A percentile compares a stretch with the other conserved stretches of the same genome.
phyloP scores from a whole-genome alignment of 2,113 vertebrate species.

The Mobula birostris region DNA sequence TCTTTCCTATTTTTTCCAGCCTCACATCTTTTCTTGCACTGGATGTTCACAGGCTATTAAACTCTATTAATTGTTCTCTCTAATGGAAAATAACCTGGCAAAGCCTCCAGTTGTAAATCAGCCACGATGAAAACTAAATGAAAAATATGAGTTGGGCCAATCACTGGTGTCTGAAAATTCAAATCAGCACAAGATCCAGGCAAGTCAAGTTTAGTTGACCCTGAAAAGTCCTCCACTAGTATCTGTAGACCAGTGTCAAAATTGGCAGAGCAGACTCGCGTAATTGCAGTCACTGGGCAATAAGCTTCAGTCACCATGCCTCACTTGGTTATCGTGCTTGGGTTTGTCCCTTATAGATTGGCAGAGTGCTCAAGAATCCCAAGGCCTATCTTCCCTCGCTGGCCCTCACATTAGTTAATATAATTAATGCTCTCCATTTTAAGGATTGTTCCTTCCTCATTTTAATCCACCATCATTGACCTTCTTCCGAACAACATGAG shows the following conservation, averaged over 20 bases:
- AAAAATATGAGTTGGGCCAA: not conserved
- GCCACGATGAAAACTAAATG: not conserved
- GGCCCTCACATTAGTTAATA: too few relatives aligned
- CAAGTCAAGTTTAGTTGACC: not conserved
- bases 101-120: not conserved
- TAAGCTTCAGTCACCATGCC: not conserved
- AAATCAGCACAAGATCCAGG: not conserved
- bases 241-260: not conserved
- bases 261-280: not conserved
- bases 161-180: not conserved
- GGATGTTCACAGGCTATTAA: not conserved
- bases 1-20: not conserved
- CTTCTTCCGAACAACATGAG: too few relatives aligned
- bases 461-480: too few relatives aligned
- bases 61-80: not conserved
- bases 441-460: too few relatives aligned
- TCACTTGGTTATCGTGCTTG: not conserved
- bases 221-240: not conserved
- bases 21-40: not conserved
- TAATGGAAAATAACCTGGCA: not conserved
- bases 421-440: too few relatives aligned
- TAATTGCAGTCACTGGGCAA: not conserved
- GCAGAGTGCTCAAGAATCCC: not conserved
- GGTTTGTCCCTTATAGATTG: not conserved
- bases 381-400: too few relatives aligned